Base-by-base conservation (phyloP, 2,797 vertebrate species). In the Morelia viridis region DNA sequence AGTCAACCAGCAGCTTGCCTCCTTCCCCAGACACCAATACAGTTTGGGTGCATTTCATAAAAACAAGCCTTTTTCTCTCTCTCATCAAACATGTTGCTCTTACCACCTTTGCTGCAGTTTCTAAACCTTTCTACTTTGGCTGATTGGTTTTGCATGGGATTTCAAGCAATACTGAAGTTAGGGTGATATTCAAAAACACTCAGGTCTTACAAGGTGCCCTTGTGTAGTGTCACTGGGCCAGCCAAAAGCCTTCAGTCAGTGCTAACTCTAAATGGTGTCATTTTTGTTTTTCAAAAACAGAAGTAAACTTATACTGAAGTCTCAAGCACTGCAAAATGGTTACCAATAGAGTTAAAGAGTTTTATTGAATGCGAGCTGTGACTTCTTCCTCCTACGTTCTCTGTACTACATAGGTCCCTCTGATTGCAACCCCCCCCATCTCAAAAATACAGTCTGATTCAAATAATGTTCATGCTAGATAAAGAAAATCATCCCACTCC, bases 51-150 rank as follows among this genome's bases (percentile, higher is more conserved):
- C 57, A 46, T 61, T 61, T 83, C 35, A n/a, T 58, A 83, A 28
- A 35, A 13, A 0, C 7, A 13, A 35, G n/a, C 0, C 0, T 9
- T 76, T 46, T 5, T 3, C 19, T 12, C 1, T 24, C 6, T 2
- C 22, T 12, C 22, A 5, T n/a, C 9, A 83, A 28, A 50, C 24
- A 19, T 12, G 24, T 28, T 24, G 4, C 28, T 15, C 4, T 46
- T 50, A 50, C 12, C 88, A 60, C 12, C 7, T 60, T 26, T 24
- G 50, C 53, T 26, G 8, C 3, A 24, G 5, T 24, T 31, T 31
- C n/a, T 57, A 41, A 31, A 17, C 3, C 4, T 31, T 71, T 68
- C 1, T 85, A 31, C 1, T 12, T 53, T 28, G 19, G 28, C 19
- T 19, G 3, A 24, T 41, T 11, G 35, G 35, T 80, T 46, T 80